phyloP scores from a whole-genome alignment of 2,888 invertebrate genomes.

The Tetragnatha montana region DNA sequence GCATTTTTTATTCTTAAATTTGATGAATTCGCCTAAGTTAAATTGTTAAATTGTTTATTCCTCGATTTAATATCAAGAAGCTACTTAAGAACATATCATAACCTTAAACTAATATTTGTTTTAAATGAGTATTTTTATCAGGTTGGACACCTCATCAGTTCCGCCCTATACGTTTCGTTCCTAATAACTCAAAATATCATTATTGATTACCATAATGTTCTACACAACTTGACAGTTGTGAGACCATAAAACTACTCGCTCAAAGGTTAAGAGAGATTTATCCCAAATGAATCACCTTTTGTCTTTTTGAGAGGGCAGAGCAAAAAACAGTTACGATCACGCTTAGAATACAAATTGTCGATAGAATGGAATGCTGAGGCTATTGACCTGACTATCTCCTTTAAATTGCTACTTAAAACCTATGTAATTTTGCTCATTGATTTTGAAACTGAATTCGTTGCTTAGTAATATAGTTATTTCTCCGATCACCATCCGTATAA shows the following conservation, averaged over 20 bases:
- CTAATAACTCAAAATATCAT: constrained; percentile 1
- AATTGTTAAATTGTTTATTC: too few species aligned
- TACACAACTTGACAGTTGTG: constrained; percentile 12
- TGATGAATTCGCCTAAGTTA: too few species aligned
- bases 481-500: too few species aligned
- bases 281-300: constrained; percentile 16
- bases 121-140: too few species aligned
- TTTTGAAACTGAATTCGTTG: not conserved
- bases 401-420: not conserved
- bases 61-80: not conserved
- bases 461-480: not conserved
- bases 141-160: not conserved
- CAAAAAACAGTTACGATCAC: not conserved
- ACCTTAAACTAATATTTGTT: not conserved
- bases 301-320: not conserved
- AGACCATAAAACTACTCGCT: constrained; percentile 4
- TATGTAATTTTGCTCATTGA: not conserved
- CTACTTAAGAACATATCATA: not conserved
- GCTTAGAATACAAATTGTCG: constrained; percentile 12
- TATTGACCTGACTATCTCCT: constrained; percentile 12
- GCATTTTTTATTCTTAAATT: too few species aligned
- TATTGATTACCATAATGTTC: constrained; percentile 16
- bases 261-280: constrained; percentile 11
- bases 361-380: not conserved
- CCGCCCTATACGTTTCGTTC: not conserved